Conservation (phyloP, 2,888 invertebrate species). For the Patella caerulea region DNA sequence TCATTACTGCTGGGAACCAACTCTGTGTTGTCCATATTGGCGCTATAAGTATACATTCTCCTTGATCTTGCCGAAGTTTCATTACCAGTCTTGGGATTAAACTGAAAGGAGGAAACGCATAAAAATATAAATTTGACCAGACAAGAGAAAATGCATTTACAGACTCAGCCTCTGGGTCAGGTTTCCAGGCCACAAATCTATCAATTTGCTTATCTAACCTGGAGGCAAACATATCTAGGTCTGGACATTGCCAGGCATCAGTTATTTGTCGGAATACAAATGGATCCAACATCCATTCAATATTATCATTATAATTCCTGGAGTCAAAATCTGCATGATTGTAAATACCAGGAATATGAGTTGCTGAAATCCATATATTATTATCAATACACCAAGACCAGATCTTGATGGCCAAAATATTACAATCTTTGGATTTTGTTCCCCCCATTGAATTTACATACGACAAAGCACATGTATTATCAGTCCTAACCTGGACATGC, state of each 20-base stretch:
- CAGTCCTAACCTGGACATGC: slow-evolving; percentile 20
- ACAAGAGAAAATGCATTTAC: slow-evolving; percentile 24
- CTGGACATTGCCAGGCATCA: neutral
- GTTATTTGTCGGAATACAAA: neutral
- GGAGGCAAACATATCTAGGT: slow-evolving; percentile 26
- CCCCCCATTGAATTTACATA: slow-evolving; percentile 23
- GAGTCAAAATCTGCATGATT: slow-evolving; percentile 16
- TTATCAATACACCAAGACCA: slow-evolving; percentile 16
- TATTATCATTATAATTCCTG: slow-evolving; percentile 25
- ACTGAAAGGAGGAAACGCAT: slow-evolving; percentile 28
- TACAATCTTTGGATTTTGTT: slow-evolving; percentile 7
- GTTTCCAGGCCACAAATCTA: slow-evolving; percentile 18
- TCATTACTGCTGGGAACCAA: slow-evolving; percentile 18
- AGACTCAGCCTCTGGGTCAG: slow-evolving; percentile 19
- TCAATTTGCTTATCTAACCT: slow-evolving; percentile 17
- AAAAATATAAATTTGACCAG: slow-evolving; percentile 16
- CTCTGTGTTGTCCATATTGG: slow-evolving; percentile 18
- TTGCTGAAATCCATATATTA: slow-evolving; percentile 7
- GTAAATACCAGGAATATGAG: slow-evolving; percentile 12
- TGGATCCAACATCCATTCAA: slow-evolving; percentile 26
- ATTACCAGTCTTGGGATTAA: slow-evolving; percentile 11
- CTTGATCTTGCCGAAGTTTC: slow-evolving; percentile 15
- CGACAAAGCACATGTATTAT: slow-evolving; percentile 22
- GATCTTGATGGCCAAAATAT: slow-evolving; percentile 14
- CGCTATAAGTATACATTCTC: slow-evolving; percentile 12